Base-by-base conservation (phyloP, 2,797 vertebrate species). In the Crotalus adamanteus region DNA sequence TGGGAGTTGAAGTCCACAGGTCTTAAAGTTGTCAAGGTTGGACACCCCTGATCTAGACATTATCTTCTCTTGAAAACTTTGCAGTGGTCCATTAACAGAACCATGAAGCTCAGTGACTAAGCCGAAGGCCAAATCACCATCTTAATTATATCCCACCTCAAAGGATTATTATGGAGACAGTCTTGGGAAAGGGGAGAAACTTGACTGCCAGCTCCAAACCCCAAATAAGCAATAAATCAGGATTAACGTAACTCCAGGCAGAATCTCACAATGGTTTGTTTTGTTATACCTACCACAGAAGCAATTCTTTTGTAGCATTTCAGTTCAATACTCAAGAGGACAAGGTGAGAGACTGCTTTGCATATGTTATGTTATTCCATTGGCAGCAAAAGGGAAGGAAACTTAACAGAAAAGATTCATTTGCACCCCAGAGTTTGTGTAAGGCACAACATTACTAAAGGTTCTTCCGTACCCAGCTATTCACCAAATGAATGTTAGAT, bases 241-340 rank as follows among this genome's bases (percentile, higher is more conserved):
- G 6, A 78, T 73, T 73, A 73, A 73, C 31, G 6, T 42, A 73
- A 73, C 31, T 73, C 69, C 31, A 73, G 69, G 16, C 14, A 18
- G 31, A 53, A 73, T 73, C 53, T 88, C 73, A 53, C 61, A 57
- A 14, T 22, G 7, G 28, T 65, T 57, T 53, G 28, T 26, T 53
- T 63, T 51, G 86, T 18, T 13, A 53, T 57, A 65, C 8, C 26
- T 16, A 5, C 4, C n/a, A 47, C 65, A 51, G 28, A 53, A n/a
- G 61, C 16, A 51, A 31, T 51, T 92, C 13, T n/a, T 13, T 26
- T 59, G 85, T 53, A 53, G 90, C 13, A 51, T 4, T 90, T 92
- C 87, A 69, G 4, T 92, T 28, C 4, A 94, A 88, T 94, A 87
- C 85, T 60, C 53, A 31, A 37, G 90, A 94, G 89, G 89, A 89